These are phyloP conservation scores for Puma concolor DNA, from an alignment of 2,113 vertebrate species.

Conservation along the genomic window DNA sequence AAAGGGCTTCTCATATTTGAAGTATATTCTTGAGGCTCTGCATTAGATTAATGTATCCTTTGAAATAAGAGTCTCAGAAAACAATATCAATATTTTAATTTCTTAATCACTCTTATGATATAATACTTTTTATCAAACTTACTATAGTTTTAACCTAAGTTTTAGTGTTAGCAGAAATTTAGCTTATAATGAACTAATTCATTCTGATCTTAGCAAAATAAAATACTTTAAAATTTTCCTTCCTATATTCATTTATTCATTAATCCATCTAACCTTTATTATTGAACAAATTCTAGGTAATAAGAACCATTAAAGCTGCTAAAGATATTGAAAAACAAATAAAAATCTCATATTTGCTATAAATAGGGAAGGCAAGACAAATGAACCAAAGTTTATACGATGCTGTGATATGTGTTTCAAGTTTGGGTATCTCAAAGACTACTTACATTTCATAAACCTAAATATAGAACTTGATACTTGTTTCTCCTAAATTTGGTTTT, in stretches of 20 bases:
- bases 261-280: not conserved
- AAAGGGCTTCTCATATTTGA: not conserved
- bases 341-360: not conserved
- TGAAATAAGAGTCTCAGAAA: not conserved
- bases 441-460: not conserved
- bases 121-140: not conserved
- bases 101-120: not conserved
- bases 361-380: not conserved
- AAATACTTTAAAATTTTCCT: not conserved
- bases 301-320: not conserved
- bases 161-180: slow-evolving; percentile 1
- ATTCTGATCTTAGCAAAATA: not conserved
- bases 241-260: not conserved
- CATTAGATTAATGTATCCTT: not conserved
- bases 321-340: not conserved
- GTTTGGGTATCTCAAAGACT: not conserved
- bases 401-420: not conserved
- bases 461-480: not conserved
- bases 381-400: not conserved
- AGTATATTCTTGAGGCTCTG: not conserved
- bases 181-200: not conserved
- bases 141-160: not conserved
- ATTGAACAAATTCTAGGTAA: not conserved
- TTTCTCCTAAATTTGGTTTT: slow-evolving; percentile 24
- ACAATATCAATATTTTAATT: not conserved